phyloP scores from a whole-genome alignment of 2,113 vertebrate species.

The Alexandromys fortis region DNA sequence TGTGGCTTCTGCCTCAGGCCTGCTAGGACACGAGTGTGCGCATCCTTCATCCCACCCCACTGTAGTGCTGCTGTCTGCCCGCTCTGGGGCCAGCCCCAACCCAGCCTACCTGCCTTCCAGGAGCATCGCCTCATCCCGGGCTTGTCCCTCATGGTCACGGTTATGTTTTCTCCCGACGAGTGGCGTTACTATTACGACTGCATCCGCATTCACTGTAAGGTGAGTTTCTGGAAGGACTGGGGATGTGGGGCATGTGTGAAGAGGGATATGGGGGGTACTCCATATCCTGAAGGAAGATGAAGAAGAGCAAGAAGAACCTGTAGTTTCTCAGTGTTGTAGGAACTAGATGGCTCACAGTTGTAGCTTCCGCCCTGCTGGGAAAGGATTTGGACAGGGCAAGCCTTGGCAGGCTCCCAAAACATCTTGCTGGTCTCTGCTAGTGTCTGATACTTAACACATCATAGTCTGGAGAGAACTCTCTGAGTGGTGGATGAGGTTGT shows the following conservation, averaged over 20 bases:
- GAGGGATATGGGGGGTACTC: accelerated
- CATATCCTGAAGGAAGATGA: not conserved
- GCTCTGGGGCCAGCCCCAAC: not conserved
- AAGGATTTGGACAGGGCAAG: not conserved
- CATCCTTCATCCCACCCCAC: too few relatives aligned
- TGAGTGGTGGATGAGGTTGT: not conserved
- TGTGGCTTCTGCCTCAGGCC: not conserved
- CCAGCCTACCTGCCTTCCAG: slow-evolving; percentile 82
- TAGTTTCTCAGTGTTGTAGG: not conserved
- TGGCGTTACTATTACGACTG: slow-evolving; percentile 97
- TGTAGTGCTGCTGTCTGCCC: not conserved
- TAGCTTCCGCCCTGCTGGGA: too few relatives aligned
- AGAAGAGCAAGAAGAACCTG: too few relatives aligned
- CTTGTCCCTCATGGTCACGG: slow-evolving; percentile 88
- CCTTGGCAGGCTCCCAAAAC: not conserved
- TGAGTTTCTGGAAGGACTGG: slow-evolving; percentile 69
- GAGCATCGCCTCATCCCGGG: slow-evolving; percentile 91
- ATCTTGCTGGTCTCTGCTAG: not conserved
- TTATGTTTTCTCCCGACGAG: slow-evolving; percentile 93
- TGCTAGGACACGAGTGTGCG: accelerated
- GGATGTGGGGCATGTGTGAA: too few relatives aligned
- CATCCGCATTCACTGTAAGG: slow-evolving; percentile 94
- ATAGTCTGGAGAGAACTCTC: not conserved
- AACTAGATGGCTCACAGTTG: not conserved
- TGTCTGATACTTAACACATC: too few relatives aligned